Base-by-base conservation (phyloP, 1,140 invertebrate species). In the Oppia nitens region DNA sequence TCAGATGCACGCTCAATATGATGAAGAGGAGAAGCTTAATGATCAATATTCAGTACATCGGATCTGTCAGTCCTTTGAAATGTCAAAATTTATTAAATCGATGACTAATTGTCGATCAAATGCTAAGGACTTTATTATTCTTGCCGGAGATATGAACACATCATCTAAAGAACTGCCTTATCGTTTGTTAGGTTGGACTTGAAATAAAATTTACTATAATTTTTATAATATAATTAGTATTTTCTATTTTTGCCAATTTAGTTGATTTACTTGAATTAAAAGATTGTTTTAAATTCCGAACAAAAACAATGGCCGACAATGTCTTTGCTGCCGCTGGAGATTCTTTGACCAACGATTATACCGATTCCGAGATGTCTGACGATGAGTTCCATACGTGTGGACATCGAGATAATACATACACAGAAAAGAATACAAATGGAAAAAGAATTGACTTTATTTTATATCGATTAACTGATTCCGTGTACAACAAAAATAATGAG, bases 381-480 rank as follows among this genome's bases (percentile, higher is more conserved):
- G 57, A 59, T 54, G 57, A 59, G 32, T 56, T 62, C 1, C 55
- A 55, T 3, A 62, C 61, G 6, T 62, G 61, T 57, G 61, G 61
- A 1, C 57, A 62, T 57, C 12, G 3, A 3, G 48, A 52, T 24
- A 62, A 62, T 27, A 59, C 53, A 23, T 60, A 28, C 25, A 57
- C 59, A 32, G 14, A 3, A 14, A 56, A 61, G 50, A n/a, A 47
- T 24, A 28, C 53, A n/a, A 1, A 4, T 20, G 25, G 17, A 9
- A 63, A 63, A 59, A 27, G 61, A 26, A 63, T 63, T 56, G 62
- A 63, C 47, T 63, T 58, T 53, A 58, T 63, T 14, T 52, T 63
- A 24, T 61, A 23, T 24, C 57, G 57, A 48, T 49, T 63, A 27
- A 4, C 57, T 14, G 14, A 12, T 23, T 51, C 1, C 25, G 2